Conservation (phyloP, 2,888 invertebrate genomes). For the Apamea sordens region DNA sequence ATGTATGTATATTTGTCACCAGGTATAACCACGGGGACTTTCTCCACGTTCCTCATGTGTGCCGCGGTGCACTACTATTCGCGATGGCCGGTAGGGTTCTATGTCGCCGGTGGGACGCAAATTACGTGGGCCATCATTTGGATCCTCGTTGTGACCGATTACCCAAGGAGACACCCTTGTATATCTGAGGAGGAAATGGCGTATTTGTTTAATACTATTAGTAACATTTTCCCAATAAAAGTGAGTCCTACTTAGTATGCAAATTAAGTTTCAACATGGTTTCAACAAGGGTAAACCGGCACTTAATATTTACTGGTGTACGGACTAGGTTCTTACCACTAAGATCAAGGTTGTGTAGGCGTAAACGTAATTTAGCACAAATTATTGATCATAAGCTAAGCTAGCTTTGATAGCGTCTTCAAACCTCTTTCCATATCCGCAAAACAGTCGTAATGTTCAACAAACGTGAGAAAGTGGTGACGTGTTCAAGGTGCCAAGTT, state of each 20-base stretch:
- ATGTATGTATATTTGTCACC: slow-evolving; percentile 52
- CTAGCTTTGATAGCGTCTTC: slow-evolving; percentile 2
- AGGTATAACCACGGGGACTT: slow-evolving; percentile 91
- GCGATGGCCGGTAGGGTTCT: slow-evolving; percentile 92
- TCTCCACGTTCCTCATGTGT: slow-evolving; percentile 92
- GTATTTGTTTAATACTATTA: slow-evolving; percentile 91
- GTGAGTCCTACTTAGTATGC: slow-evolving; percentile 67
- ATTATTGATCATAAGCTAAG: slow-evolving; percentile 3
- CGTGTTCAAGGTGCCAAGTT: slow-evolving; percentile 17
- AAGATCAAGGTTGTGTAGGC: slow-evolving; percentile 3
- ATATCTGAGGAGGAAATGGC: slow-evolving; percentile 91
- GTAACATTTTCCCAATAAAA: slow-evolving; percentile 85
- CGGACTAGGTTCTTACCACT: not conserved
- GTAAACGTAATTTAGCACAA: not conserved
- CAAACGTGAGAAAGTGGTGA: slow-evolving; percentile 40
- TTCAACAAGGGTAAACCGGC: not conserved
- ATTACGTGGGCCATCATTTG: slow-evolving; percentile 89
- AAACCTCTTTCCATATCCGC: not conserved
- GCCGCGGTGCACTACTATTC: slow-evolving; percentile 91
- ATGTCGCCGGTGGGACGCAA: slow-evolving; percentile 90
- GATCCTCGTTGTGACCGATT: slow-evolving; percentile 91
- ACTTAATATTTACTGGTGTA: slow-evolving; percentile 12
- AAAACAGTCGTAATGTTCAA: slow-evolving; percentile 18
- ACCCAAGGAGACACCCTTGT: slow-evolving; percentile 90
- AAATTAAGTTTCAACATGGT: slow-evolving; percentile 2